These are phyloP conservation scores for Bubalus kerabau DNA, from an alignment of 2,113 vertebrate species.

Conservation along the genomic window DNA sequence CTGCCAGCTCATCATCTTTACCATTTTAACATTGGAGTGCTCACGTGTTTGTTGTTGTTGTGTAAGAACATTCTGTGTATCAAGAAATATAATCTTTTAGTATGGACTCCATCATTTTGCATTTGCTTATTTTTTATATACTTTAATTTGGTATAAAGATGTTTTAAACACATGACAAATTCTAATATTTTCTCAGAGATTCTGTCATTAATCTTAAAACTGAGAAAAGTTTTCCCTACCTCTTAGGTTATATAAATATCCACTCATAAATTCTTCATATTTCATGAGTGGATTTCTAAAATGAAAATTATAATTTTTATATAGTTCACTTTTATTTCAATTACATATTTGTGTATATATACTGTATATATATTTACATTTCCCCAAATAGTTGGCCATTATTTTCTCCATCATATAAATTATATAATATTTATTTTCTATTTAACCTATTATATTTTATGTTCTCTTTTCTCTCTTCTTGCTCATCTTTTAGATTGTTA, in stretches of 20 bases:
- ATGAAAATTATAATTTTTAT: background rate
- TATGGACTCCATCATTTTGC: background rate
- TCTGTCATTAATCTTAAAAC: background rate
- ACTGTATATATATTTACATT: background rate
- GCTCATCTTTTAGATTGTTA: background rate
- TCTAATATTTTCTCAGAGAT: background rate
- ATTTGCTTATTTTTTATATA: background rate
- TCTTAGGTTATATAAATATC: background rate
- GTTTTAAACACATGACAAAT: background rate
- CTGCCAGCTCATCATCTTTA: background rate
- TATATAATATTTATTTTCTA: background rate
- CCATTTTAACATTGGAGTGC: background rate
- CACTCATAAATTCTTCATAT: background rate
- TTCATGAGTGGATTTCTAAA: background rate
- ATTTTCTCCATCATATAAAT: background rate
- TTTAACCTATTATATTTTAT: background rate
- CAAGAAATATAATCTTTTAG: background rate
- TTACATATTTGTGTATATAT: background rate
- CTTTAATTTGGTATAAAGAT: background rate
- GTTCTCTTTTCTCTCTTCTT: background rate
- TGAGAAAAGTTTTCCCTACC: background rate
- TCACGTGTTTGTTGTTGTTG: background rate
- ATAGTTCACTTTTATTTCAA: background rate
- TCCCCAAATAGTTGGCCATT: background rate
- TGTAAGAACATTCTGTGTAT: background rate